Evolutionary conservation across 2,888 invertebrate genomes (phyloP).

Genomic region (Nematopogon swammerdamellus): DNA sequence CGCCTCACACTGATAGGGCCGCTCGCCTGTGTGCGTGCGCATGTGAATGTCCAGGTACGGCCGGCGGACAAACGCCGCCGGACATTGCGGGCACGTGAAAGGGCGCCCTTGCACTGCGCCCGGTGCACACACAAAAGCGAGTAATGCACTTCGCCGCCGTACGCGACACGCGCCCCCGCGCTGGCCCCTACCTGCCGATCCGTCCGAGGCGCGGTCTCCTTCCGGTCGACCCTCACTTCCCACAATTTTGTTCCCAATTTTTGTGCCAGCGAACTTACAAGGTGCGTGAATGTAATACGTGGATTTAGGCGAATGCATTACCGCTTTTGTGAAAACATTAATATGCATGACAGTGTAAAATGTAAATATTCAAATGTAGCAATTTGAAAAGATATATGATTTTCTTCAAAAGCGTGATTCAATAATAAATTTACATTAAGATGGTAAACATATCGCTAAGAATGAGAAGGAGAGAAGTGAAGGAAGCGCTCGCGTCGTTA

Average conservation of each 20-base stretch:
- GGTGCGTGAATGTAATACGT: constrained; percentile 30
- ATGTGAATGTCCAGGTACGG: constrained; percentile 52
- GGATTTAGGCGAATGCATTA: constrained; percentile 52
- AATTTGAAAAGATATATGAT: background rate
- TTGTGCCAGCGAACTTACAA: constrained; percentile 14
- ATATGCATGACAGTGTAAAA: constrained; percentile 31
- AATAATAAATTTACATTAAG: constrained; percentile 4
- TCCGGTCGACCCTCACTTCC: constrained; percentile 11
- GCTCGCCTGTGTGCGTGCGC: constrained; percentile 60
- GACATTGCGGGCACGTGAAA: constrained; percentile 20
- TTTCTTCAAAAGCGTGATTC: constrained; percentile 2
- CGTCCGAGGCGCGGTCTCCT: constrained; percentile 8
- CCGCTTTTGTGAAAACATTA: constrained; percentile 55
- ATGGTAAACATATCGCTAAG: constrained; percentile 3
- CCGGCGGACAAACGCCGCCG: constrained; percentile 48
- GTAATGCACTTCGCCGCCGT: constrained; percentile 55
- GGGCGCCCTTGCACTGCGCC: constrained; percentile 45
- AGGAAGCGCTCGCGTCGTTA: background rate
- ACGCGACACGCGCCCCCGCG: constrained; percentile 23
- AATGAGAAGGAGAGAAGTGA: constrained; percentile 4
- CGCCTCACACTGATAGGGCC: constrained; percentile 66
- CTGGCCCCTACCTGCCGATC: constrained; percentile 11
- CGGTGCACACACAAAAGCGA: constrained; percentile 57
- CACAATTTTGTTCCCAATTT: constrained; percentile 31
- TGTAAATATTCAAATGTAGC: background rate